A percentile compares a stretch with the other conserved stretches of the same genome.
Evolutionary conservation across 1,140 invertebrate species (phyloP).

Genomic region (Drosophila murphyi): DNA sequence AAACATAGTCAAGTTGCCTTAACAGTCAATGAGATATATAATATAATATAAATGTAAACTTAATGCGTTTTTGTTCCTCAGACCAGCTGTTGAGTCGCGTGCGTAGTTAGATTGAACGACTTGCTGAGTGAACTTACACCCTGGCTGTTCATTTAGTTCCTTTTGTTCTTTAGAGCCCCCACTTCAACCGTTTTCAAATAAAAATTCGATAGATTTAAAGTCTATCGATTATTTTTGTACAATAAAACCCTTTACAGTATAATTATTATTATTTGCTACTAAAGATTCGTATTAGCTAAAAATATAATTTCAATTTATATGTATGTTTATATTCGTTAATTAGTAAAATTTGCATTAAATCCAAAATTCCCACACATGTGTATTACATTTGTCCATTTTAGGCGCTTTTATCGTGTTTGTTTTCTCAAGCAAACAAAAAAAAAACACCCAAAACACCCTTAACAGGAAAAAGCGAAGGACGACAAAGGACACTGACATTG

Average conservation of each 20-base stretch:
- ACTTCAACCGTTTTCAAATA: too few species aligned
- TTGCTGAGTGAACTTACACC: neutral
- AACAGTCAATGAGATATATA: neutral
- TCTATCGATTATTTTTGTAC: neutral
- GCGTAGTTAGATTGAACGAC: neutral
- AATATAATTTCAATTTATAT: neutral
- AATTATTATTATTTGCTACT: neutral
- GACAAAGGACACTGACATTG: constrained; percentile 71
- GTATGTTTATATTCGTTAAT: neutral
- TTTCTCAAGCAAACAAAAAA: constrained; percentile 40
- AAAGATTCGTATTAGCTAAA: neutral
- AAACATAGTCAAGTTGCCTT: constrained; percentile 53
- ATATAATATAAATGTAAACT: neutral
- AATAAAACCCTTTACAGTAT: too few species aligned
- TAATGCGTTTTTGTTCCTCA: neutral
- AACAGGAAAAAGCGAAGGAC: constrained; percentile 65
- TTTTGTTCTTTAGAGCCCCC: neutral
- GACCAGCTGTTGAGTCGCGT: constrained; percentile 7
- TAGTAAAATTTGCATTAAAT: neutral
- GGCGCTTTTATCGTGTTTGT: constrained; percentile 47
- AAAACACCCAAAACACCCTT: constrained; percentile 54
- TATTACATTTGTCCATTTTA: constrained; percentile 35
- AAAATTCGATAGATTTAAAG: neutral
- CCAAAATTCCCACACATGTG: neutral
- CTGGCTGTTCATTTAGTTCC: neutral